A percentile compares a stretch with the other conserved stretches of the same genome.
phyloP scores from a whole-genome alignment of 1,140 invertebrate genomes.

The Bombus difficillimus region DNA sequence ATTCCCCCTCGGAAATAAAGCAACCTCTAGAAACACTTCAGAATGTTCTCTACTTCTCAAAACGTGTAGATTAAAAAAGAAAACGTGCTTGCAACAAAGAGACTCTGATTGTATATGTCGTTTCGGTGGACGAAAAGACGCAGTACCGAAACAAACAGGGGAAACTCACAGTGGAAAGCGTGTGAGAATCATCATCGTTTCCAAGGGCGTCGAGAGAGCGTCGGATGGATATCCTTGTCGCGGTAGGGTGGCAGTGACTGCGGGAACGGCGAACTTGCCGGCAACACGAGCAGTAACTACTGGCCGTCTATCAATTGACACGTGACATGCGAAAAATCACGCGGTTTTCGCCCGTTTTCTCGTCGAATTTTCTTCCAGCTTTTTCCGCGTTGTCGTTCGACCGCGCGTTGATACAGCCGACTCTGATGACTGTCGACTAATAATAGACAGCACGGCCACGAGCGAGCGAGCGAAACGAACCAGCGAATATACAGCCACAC shows the following conservation, averaged over 20 bases:
- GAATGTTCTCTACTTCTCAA: neutral
- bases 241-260: slow-evolving; percentile 12
- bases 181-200: slow-evolving; percentile 75
- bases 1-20: neutral
- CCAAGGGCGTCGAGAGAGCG: slow-evolving; percentile 50
- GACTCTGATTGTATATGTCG: neutral
- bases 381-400: slow-evolving; percentile 54
- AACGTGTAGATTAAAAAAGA: neutral
- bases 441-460: slow-evolving; percentile 73
- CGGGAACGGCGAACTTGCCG: slow-evolving; percentile 6
- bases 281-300: neutral
- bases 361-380: slow-evolving; percentile 50
- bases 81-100: slow-evolving; percentile 26
- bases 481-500: slow-evolving; percentile 55
- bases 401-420: slow-evolving; percentile 59
- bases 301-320: neutral
- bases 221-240: slow-evolving; percentile 41
- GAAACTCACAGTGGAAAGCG: slow-evolving; percentile 76
- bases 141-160: slow-evolving; percentile 16
- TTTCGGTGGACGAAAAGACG: slow-evolving; percentile 18
- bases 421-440: slow-evolving; percentile 79
- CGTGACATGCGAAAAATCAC: slow-evolving; percentile 25
- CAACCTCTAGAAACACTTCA: neutral
- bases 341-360: slow-evolving; percentile 11
- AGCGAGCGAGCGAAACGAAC: slow-evolving; percentile 53